Base-by-base conservation (phyloP, 2,888 invertebrate genomes). In the Cerastis rubricosa region DNA sequence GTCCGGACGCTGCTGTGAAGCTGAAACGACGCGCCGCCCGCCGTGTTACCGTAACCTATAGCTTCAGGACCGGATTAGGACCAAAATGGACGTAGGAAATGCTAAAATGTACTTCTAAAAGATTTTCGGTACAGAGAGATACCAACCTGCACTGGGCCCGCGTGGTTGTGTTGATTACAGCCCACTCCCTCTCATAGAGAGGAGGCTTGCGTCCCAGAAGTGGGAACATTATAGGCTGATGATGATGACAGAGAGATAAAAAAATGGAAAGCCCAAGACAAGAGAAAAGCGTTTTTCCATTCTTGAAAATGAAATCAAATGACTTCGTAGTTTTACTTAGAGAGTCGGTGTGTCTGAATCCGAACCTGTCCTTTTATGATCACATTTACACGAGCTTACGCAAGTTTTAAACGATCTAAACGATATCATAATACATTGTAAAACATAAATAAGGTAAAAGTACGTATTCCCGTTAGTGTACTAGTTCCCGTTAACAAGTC, bases 371-470 rank as follows among this genome's bases (percentile, higher is more conserved):
- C 68, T 72, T 84, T 84, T 90, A 92, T 88, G 88, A 89, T 87
- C 79, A n/a, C n/a, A n/a, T 87, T 89, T 87, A 90, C 88, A 87
- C 84, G 78, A 88, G 86, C 85, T 92, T 91, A 88, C 85, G 88
- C 84, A 90, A 92, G 77, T 76, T 85, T 86, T 81, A 87, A 88
- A 85, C 81, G 85, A 83, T 89, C 84, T 88, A 86, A 87, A 77
- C 78, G 76, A 88, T 86, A 86, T 85, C 69, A 74, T 84, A 90
- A 80, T 85, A 81, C 86, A 86, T 73, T 71, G 81, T 82, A 76
- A 78, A 84, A 81, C 84, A 84, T 84, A 78, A 87, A 87, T 87
- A n/a, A n/a, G n/a, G n/a, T n/a, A n/a, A n/a, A n/a, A n/a, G n/a
- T n/a, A n/a, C n/a, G n/a, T n/a, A n/a, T n/a, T n/a, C n/a, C n/a